Percentiles rank a stretch among this genome's conserved stretches.
phyloP scores from a whole-genome alignment of 35 echinoderm and acorn worm species.

The Lytechinus pictus region DNA sequence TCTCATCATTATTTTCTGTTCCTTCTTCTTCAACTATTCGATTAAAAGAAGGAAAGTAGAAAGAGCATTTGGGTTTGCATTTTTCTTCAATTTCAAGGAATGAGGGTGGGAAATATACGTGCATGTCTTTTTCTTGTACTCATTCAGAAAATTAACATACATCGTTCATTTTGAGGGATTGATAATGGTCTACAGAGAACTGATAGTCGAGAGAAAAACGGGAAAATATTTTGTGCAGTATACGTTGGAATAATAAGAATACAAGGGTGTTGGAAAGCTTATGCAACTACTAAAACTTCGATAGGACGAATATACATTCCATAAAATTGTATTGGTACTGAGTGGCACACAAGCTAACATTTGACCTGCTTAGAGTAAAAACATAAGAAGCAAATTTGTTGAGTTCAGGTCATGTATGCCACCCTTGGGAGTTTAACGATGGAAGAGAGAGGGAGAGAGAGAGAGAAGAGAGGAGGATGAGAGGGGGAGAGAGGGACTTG shows the following conservation, averaged over 20 bases:
- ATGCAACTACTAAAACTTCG: not conserved
- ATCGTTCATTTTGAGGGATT: too few relatives aligned
- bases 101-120: too few relatives aligned
- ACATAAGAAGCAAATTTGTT: not conserved
- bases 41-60: too few relatives aligned
- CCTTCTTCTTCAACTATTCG: too few relatives aligned
- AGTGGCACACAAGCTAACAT: not conserved
- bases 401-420: not conserved
- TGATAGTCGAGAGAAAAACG: not conserved
- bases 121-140: too few relatives aligned
- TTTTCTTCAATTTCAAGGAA: too few relatives aligned
- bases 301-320: not conserved
- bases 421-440: not conserved
- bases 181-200: too few relatives aligned
- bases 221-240: not conserved
- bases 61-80: too few relatives aligned
- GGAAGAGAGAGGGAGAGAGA: not conserved
- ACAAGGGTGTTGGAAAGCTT: not conserved
- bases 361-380: not conserved
- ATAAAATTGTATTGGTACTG: not conserved
- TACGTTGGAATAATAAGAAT: not conserved
- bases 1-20: too few relatives aligned
- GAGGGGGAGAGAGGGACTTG: too few relatives aligned
- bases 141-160: too few relatives aligned
- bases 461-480: not conserved